Percentiles rank a stretch among this genome's conserved stretches.
Conservation (phyloP, 2,888 invertebrate species). For the Tachina lurida region DNA sequence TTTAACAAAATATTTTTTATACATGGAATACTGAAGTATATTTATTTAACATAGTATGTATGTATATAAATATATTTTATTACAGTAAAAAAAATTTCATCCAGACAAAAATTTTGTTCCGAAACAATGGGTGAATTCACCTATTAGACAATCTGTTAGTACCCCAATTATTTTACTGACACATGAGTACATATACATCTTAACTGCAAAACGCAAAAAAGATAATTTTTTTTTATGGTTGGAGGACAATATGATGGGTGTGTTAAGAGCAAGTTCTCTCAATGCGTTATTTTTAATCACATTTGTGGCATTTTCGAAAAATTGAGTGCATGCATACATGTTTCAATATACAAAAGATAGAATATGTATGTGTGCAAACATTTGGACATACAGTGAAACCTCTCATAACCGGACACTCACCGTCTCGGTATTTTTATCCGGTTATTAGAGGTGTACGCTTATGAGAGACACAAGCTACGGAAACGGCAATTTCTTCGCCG, state of each 20-base stretch:
- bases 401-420: too few relatives aligned
- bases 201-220: background rate
- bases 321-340: background rate
- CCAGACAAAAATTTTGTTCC: too few relatives aligned
- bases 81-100: too few relatives aligned
- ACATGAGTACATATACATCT: background rate
- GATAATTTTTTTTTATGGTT: background rate
- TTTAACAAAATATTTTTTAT: too few relatives aligned
- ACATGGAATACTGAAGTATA: too few relatives aligned
- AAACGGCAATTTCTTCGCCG: too few relatives aligned
- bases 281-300: slow-evolving; percentile 8
- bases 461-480: too few relatives aligned
- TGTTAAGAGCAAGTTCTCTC: slow-evolving; percentile 43
- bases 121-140: background rate
- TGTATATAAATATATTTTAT: too few relatives aligned
- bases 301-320: slow-evolving; percentile 10
- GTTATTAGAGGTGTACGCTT: too few relatives aligned
- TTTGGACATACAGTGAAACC: background rate
- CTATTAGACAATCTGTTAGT: background rate
- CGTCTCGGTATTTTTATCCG: too few relatives aligned
- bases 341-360: background rate
- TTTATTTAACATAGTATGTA: too few relatives aligned
- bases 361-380: background rate
- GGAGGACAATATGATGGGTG: slow-evolving; percentile 58
- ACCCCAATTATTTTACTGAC: background rate